A percentile compares a stretch with the other conserved stretches of the same genome.
These are phyloP conservation scores for Lamellibrachia luymesi DNA, from an alignment of 1,140 invertebrate genomes.

Conservation along the genomic window DNA sequence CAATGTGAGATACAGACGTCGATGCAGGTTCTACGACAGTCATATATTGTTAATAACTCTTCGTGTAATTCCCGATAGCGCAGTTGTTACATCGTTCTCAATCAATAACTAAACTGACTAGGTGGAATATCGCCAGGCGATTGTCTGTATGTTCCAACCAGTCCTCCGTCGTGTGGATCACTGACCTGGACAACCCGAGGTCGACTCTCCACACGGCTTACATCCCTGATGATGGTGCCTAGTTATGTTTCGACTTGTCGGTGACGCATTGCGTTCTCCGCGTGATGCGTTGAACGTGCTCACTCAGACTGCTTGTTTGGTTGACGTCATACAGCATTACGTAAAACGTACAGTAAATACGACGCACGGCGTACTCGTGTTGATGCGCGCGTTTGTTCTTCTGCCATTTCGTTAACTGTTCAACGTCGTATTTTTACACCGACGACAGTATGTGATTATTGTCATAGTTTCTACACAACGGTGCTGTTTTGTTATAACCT, in stretches of 20 bases:
- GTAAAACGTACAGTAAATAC: background rate
- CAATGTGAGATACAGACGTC: background rate
- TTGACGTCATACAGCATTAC: background rate
- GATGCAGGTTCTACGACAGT: background rate
- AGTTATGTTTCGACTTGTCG: background rate
- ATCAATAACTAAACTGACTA: background rate
- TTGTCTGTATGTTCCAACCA: background rate
- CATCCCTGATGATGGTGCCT: background rate
- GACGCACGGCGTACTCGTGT: background rate
- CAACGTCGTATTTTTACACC: background rate
- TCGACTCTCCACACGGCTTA: background rate
- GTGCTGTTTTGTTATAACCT: too few species aligned
- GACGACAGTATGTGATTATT: background rate
- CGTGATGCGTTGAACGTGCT: background rate
- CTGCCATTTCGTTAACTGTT: background rate
- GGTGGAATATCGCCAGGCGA: background rate
- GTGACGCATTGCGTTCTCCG: background rate
- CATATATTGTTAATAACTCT: background rate
- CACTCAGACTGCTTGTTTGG: background rate
- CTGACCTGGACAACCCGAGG: background rate
- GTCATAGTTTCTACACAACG: too few species aligned
- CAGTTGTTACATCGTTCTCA: background rate
- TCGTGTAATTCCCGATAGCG: background rate
- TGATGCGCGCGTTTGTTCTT: background rate
- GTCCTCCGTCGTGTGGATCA: background rate